Percentiles rank a stretch among this genome's conserved stretches.
phyloP scores from a whole-genome alignment of 2,888 invertebrate genomes.

The Myathropa florea region DNA sequence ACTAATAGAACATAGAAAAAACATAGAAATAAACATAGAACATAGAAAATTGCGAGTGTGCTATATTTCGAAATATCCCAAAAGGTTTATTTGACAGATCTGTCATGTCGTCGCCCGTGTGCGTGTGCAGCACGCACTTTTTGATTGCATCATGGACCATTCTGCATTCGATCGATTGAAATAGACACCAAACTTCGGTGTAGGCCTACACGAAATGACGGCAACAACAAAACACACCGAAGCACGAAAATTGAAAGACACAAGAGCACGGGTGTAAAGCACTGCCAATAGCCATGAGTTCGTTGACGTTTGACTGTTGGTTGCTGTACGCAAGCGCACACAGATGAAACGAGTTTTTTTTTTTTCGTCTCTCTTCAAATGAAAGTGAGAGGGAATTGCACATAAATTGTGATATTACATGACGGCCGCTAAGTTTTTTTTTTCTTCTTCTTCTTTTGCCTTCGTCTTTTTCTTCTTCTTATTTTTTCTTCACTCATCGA shows the following conservation, averaged over 20 bases:
- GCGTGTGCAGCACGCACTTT: constrained; percentile 56
- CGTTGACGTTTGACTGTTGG: constrained; percentile 68
- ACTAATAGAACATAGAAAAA: not conserved
- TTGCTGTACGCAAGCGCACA: constrained; percentile 71
- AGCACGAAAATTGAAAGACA: constrained; percentile 15
- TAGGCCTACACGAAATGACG: constrained; percentile 6
- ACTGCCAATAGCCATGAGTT: constrained; percentile 74
- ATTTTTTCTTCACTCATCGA: constrained; percentile 21
- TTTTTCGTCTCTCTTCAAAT: constrained; percentile 72
- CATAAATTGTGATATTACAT: constrained; percentile 69
- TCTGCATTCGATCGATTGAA: not conserved
- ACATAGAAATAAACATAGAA: not conserved
- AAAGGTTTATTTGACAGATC: constrained; percentile 33
- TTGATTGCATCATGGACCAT: constrained; percentile 49
- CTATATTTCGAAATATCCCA: constrained; percentile 17
- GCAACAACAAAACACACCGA: constrained; percentile 4
- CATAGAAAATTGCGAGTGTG: no score
- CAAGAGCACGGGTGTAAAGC: constrained; percentile 35
- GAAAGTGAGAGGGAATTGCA: constrained; percentile 80
- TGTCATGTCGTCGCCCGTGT: constrained; percentile 9
- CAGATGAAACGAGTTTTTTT: constrained; percentile 75
- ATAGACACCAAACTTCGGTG: constrained; percentile 42
- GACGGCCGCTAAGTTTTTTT: constrained; percentile 21
- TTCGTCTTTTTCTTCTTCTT: not conserved
- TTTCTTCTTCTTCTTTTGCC: constrained; percentile 53